Conservation (phyloP, 2,888 invertebrate genomes). For the Synergus japonicus region DNA sequence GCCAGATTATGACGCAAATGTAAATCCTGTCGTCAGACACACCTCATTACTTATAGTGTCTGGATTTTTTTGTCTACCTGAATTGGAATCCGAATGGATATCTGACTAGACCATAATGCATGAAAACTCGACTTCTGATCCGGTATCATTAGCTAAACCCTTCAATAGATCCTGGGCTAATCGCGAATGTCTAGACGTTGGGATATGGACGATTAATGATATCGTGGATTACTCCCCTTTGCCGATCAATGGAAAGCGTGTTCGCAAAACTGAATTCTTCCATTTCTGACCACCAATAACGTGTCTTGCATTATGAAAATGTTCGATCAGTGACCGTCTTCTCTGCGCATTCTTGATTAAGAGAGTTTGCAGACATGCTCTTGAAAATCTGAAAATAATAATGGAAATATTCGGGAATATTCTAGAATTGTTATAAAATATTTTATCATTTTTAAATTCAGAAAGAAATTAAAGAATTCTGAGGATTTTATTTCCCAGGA, state of each 20-base stretch:
- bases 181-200: constrained; percentile 32
- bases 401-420: background rate
- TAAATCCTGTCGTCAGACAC: background rate
- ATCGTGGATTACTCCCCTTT: background rate
- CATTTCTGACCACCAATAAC: background rate
- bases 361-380: background rate
- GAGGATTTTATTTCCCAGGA: background rate
- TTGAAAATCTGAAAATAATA: background rate
- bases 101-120: background rate
- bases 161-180: constrained; percentile 11
- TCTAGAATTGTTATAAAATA: background rate
- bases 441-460: background rate
- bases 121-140: constrained; percentile 8
- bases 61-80: background rate
- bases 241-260: constrained; percentile 24
- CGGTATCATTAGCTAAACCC: constrained; percentile 22
- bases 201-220: constrained; percentile 16
- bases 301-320: background rate
- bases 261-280: constrained; percentile 17
- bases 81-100: background rate
- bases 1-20: background rate
- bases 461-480: background rate
- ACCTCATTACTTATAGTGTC: constrained; percentile 13
- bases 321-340: background rate
- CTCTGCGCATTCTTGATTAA: background rate